A percentile compares a stretch with the other conserved stretches of the same genome.
Evolutionary conservation across 2,797 vertebrate species (phyloP).

Genomic region (Ctenopoma multispine): DNA sequence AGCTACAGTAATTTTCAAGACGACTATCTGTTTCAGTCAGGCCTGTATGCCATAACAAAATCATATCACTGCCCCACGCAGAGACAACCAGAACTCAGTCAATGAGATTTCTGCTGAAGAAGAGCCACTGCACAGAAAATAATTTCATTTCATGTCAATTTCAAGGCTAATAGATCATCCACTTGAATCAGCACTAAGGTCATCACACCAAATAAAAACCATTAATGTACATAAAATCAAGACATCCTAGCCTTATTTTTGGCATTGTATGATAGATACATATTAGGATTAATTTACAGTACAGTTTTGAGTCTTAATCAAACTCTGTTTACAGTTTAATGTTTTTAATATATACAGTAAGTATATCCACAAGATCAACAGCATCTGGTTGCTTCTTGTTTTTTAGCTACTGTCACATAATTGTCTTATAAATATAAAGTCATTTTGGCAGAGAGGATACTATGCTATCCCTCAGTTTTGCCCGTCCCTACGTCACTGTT

Average conservation of each 20-base stretch:
- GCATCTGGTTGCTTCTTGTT: neutral
- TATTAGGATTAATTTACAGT: neutral
- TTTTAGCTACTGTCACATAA: neutral
- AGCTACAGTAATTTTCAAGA: conserved; percentile 5
- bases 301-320: neutral
- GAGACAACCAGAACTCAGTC: conserved; percentile 56
- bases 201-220: conserved; percentile 22
- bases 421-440: neutral
- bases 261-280: neutral
- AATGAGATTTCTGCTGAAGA: conserved; percentile 68
- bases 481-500: neutral
- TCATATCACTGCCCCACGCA: conserved; percentile 42
- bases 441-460: neutral
- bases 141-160: conserved; percentile 72
- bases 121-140: conserved; percentile 49
- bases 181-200: conserved; percentile 29
- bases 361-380: neutral
- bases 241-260: neutral
- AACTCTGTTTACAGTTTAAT: neutral
- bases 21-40: conserved; percentile 26
- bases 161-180: conserved; percentile 54
- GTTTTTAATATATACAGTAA: neutral
- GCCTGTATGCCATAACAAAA: conserved; percentile 39
- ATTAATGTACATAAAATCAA: conserved; percentile 16
- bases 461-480: neutral